Evolutionary conservation across 2,113 vertebrate species (phyloP), one percentile per base, ranked within the genome.

Genomic region (Coracopsis vasa): DNA sequence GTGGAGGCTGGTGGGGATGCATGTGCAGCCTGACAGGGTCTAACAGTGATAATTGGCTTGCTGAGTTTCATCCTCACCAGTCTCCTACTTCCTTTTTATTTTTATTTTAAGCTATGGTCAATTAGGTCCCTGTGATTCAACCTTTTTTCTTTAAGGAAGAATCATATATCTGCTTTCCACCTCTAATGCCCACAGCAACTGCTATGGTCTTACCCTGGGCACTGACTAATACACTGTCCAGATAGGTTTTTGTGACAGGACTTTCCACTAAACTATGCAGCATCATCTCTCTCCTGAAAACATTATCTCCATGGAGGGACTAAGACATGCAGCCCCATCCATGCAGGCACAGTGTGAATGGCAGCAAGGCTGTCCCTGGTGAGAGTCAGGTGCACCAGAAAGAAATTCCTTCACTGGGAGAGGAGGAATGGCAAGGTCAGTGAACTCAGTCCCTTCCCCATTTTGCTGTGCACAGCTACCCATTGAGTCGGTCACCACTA

Each of bases 401-500:
- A 56, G 45, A 56, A 74, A 67, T 1, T 50, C 19, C 21, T 86
- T 10, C 14, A 3, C 29, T 1, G 9, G 19, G 19, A 69, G 61
- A 80, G 47, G 11, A 61, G 10, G 62, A 77, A 80, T 6, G 24
- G 29, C 58, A 61, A 61, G 25, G 42, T 13, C 45, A 70, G 3
- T 2, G 6, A 79, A 79, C 11, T 47, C 60, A 16, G 23, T 3
- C 35, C 44, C 18, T 70, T 44, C 7, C 28, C 11, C 18, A 61
- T 5, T 50, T 13, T 35, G 21, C 35, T 72, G 28, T 6, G 42
- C 44, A 16, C 17, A 50, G 58, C 47, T 60, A 4, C 50, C 62
- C 61, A 67, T 0, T 0, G n/a, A 54, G 35, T 39, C 4, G 1
- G 35, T 35, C 17, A 53, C 16, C 6, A 12, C n/a, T 56, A 21